A percentile compares a stretch with the other conserved stretches of the same genome.
Conservation (phyloP, 2,113 vertebrate species). For the Barnardius zonarius region DNA sequence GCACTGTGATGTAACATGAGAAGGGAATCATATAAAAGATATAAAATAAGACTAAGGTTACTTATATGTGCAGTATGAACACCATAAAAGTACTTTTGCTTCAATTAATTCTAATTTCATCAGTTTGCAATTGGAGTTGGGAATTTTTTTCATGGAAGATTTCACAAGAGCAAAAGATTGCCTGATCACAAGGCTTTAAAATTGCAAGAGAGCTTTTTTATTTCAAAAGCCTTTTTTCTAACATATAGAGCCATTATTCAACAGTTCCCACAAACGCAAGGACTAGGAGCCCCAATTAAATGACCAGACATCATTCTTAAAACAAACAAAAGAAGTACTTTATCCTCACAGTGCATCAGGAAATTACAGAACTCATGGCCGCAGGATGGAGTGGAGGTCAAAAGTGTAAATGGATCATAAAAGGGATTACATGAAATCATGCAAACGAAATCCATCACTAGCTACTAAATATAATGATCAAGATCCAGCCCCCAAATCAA, state of each 20-base stretch:
- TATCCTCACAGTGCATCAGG: constrained; percentile 12
- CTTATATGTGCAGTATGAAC: neutral
- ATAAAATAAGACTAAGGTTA: neutral
- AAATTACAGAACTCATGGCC: constrained; percentile 49
- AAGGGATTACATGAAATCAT: constrained; percentile 57
- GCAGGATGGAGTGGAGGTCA: constrained; percentile 39
- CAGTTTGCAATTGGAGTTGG: neutral
- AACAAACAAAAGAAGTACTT: constrained; percentile 48
- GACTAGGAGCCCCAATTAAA: neutral
- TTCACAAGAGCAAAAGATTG: neutral
- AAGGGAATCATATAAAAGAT: neutral
- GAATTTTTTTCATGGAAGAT: neutral
- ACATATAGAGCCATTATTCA: neutral
- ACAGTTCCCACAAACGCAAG: neutral
- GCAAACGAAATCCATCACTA: constrained; percentile 33
- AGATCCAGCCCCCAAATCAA: constrained; percentile 39
- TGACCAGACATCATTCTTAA: constrained; percentile 6
- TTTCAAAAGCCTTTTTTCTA: neutral
- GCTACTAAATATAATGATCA: neutral
- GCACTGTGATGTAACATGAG: neutral
- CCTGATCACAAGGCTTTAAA: neutral
- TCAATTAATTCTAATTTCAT: neutral
- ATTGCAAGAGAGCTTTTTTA: neutral
- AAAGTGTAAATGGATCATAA: constrained; percentile 55
- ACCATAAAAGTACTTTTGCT: neutral